These are phyloP conservation scores for Drosophila sproati DNA, from an alignment of 1,140 invertebrate genomes.

Conservation along the genomic window DNA sequence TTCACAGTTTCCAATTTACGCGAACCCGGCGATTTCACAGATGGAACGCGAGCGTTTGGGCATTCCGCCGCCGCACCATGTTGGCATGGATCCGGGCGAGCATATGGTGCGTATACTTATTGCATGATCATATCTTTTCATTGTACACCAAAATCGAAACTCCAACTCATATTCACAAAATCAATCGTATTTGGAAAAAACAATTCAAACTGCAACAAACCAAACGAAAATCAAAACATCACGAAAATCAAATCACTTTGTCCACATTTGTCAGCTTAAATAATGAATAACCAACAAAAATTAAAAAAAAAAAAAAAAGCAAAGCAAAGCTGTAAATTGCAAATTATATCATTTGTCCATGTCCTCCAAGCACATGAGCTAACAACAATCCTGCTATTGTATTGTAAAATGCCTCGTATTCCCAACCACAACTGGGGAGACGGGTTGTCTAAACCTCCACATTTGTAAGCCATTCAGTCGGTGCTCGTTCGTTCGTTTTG, in stretches of 20 bases:
- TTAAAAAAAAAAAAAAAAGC: neutral
- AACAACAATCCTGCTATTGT: constrained; percentile 16
- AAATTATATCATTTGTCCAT: constrained; percentile 35
- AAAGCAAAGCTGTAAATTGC: neutral
- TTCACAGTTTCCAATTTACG: constrained; percentile 87
- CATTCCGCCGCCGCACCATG: constrained; percentile 88
- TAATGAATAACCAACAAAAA: constrained; percentile 13
- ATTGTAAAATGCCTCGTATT: neutral
- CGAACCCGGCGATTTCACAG: constrained; percentile 90
- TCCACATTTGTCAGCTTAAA: constrained; percentile 53
- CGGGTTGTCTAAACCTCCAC: constrained; percentile 30
- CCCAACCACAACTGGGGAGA: neutral
- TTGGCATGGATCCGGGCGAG: constrained; percentile 86
- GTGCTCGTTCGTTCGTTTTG: constrained; percentile 24
- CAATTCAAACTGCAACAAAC: constrained; percentile 29
- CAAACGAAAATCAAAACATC: constrained; percentile 55
- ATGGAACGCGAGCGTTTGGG: constrained; percentile 94
- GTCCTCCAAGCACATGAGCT: constrained; percentile 42
- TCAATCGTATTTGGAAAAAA: constrained; percentile 84
- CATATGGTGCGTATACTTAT: constrained; percentile 85
- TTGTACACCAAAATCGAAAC: constrained; percentile 61
- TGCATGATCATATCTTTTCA: constrained; percentile 85
- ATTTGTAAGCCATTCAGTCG: constrained; percentile 23
- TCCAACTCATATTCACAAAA: constrained; percentile 83
- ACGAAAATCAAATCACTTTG: constrained; percentile 61